Base-by-base conservation (phyloP, 2,113 vertebrate genomes). In the Charadrius vociferus region DNA sequence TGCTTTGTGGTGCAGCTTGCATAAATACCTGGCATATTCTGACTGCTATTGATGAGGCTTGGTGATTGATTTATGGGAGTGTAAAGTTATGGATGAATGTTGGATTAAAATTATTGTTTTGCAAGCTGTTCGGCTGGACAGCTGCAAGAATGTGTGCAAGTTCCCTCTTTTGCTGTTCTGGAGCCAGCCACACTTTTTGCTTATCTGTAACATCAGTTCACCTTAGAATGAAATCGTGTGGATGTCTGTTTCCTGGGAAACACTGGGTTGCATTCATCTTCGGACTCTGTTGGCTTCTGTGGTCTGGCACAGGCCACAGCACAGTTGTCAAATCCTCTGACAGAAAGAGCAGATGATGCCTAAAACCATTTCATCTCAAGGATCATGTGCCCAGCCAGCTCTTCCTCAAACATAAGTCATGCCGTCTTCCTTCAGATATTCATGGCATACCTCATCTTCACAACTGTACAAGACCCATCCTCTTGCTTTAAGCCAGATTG, bases 1-100 rank as follows among this genome's bases (percentile, higher is more conserved):
- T 71, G 49, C 77, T 96, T 88, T 90, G 82, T 88, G 86, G 73
- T 91, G 26, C n/a, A 82, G 50, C 85, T 97, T 98, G 86, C 72
- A 90, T 68, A 93, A 96, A 79, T 91, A 61, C 5, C 49, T 84
- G 73, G 24, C 36, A 8, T 56, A 61, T 66, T 75, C 34, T 52
- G 19, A 71, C 14, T 39, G n/a, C 8, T 55, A 41, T 66, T 93
- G 78, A 81, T 30, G 30, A 78, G n/a, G 13, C 11, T 55, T 71
- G 36, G 12, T 78, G 88, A 81, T 12, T 93, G 74, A 86, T 77
- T 94, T 66, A 80, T 36, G 10, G 18, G 15, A 56, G 20, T 52
- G 52, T 82, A 67, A 90, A 88, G 5, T 68, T 82, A 63, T 30
- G 21, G 79, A 63, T 80, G 37, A 70, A 53, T 9, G 5, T 26